These are phyloP conservation scores for Stramonita haemastoma DNA, from an alignment of 2,888 invertebrate species.

Conservation along the genomic window DNA sequence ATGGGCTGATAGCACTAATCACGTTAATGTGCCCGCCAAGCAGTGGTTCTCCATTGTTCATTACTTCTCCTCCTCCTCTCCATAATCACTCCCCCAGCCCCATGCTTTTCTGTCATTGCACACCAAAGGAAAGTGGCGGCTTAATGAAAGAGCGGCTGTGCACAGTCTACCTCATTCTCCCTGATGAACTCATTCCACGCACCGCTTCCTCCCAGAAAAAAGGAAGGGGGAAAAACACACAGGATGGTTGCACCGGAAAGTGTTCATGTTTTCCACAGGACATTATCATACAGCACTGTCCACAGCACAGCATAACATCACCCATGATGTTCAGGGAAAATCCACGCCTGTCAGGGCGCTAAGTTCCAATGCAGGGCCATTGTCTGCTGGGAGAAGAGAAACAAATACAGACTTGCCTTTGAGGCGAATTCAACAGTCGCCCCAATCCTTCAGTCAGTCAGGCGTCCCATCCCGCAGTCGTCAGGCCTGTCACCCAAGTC, in stretches of 20 bases:
- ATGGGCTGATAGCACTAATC: constrained; percentile 31
- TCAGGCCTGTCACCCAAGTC: no score
- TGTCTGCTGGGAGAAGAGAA: no score
- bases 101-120: constrained; percentile 1
- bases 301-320: no score
- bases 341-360: no score
- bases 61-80: neutral
- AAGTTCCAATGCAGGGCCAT: no score
- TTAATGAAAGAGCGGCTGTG: constrained; percentile 9
- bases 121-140: neutral
- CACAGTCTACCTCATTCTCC: constrained; percentile 2
- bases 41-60: neutral
- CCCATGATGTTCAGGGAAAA: no score
- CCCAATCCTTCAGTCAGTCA: no score
- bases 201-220: neutral
- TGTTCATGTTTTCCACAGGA: neutral
- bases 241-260: neutral
- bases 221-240: neutral
- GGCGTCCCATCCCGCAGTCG: no score
- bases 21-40: constrained; percentile 5
- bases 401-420: no score
- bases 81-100: neutral
- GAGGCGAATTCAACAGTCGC: no score
- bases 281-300: no score
- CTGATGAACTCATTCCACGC: constrained; percentile 13